These are phyloP conservation scores for Seriola dumerili DNA, from an alignment of 2,113 vertebrate species.

Conservation along the genomic window DNA sequence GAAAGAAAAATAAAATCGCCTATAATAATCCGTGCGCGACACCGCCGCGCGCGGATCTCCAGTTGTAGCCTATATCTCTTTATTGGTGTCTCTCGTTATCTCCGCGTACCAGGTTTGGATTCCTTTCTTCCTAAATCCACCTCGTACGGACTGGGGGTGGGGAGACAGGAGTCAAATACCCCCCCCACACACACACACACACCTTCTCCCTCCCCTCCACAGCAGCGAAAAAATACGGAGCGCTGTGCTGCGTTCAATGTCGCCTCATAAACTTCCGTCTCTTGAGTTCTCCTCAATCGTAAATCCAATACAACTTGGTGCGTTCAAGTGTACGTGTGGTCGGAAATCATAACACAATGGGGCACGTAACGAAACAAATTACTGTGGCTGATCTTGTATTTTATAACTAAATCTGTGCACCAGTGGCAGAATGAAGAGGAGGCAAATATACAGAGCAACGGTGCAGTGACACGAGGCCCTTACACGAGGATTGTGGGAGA, in stretches of 20 bases:
- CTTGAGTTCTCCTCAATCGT: conserved; percentile 20
- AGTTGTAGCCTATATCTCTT: conserved; percentile 41
- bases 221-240: conserved; percentile 48
- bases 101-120: conserved; percentile 73
- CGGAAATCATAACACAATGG: conserved; percentile 34
- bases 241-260: conserved; percentile 74
- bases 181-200: conserved; percentile 31
- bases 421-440: not conserved
- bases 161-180: conserved; percentile 77
- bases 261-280: conserved; percentile 58
- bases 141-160: conserved; percentile 77
- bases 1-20: conserved; percentile 53
- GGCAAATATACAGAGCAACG: not conserved
- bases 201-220: conserved; percentile 40
- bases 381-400: conserved; percentile 15
- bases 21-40: conserved; percentile 73
- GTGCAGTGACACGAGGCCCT: too few species aligned
- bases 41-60: conserved; percentile 63
- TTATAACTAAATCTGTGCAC: conserved; percentile 21
- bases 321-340: conserved; percentile 48
- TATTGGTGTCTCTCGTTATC: conserved; percentile 72
- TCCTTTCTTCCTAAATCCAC: conserved; percentile 77
- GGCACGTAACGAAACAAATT: not conserved
- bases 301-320: conserved; percentile 42
- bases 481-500: not conserved